Conservation (phyloP, 2,797 vertebrate genomes). For the Oreochromis grahami region DNA sequence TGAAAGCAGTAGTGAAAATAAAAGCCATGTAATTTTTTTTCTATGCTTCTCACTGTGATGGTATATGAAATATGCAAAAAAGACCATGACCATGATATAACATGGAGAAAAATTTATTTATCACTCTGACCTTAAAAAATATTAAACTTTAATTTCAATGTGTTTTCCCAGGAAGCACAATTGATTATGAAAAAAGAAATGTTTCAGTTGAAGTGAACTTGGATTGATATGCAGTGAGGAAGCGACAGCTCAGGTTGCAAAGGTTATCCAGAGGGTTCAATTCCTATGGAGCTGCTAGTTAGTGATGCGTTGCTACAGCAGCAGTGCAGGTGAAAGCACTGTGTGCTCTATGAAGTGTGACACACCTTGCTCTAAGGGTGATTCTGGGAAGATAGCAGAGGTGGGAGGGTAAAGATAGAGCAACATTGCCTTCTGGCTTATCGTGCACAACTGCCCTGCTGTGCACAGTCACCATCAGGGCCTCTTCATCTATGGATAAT, state of each 20-base stretch:
- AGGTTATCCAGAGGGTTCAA: constrained; percentile 38
- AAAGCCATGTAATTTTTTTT: neutral
- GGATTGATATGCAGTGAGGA: constrained; percentile 30
- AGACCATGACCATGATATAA: neutral
- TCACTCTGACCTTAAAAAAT: constrained; percentile 15
- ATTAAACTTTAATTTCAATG: neutral
- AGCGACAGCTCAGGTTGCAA: constrained; percentile 37
- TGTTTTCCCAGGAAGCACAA: neutral
- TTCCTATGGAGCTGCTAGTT: constrained; percentile 36
- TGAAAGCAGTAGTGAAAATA: neutral
- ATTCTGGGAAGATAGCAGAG: constrained; percentile 3
- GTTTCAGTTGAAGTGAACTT: constrained; percentile 2
- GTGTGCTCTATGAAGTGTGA: constrained; percentile 57
- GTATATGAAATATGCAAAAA: constrained; percentile 7
- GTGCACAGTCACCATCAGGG: constrained; percentile 1
- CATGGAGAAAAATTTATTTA: neutral
- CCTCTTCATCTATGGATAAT: constrained; percentile 2
- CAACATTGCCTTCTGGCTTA: constrained; percentile 2
- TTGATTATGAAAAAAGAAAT: constrained; percentile 23
- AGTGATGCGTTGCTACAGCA: constrained; percentile 52
- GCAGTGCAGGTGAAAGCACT: constrained; percentile 52
- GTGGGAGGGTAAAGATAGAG: neutral
- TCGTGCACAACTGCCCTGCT: constrained; percentile 21
- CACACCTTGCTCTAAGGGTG: constrained; percentile 29
- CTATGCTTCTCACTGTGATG: neutral